Percentiles rank a stretch among this genome's conserved stretches.
These are phyloP conservation scores for Egretta garzetta DNA, from an alignment of 2,113 vertebrate species.

Conservation along the genomic window DNA sequence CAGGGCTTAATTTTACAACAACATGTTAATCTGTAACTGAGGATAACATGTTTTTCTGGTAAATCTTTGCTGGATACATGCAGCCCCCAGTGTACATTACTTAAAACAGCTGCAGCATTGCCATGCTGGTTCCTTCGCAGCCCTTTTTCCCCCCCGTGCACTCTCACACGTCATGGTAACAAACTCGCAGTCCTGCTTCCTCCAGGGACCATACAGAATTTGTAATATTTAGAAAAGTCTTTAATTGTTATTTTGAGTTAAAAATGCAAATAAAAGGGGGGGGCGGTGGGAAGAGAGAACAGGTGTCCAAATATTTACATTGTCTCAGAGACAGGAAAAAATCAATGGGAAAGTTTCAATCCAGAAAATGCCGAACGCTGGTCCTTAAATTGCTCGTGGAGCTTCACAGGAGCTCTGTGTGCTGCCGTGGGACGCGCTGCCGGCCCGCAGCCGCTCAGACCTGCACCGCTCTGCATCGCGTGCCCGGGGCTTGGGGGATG, in stretches of 20 bases:
- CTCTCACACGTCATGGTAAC: not conserved
- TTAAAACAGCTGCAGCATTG: not conserved
- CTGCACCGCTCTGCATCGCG: accelerated
- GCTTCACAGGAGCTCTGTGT: not conserved
- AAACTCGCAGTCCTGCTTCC: not conserved
- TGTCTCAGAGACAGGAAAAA: not conserved
- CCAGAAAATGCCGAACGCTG: not conserved
- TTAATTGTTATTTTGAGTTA: conserved; percentile 40
- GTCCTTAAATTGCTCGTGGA: not conserved
- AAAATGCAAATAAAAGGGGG: not conserved
- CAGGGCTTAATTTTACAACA: conserved; percentile 49
- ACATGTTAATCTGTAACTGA: conserved; percentile 46
- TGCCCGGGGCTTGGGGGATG: accelerated
- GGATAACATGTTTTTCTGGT: conserved; percentile 2
- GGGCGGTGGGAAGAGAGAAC: not conserved
- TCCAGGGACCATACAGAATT: not conserved
- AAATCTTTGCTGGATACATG: conserved; percentile 17
- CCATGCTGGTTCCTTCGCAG: not conserved
- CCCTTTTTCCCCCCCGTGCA: not conserved
- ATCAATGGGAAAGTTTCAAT: conserved; percentile 48
- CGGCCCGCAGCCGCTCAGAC: accelerated
- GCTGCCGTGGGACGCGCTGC: not conserved
- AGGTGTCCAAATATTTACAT: conserved; percentile 63
- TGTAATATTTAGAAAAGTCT: not conserved
- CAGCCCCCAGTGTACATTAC: not conserved